phyloP scores from a whole-genome alignment of 2,797 vertebrate genomes.

The Leptodactylus fallax region DNA sequence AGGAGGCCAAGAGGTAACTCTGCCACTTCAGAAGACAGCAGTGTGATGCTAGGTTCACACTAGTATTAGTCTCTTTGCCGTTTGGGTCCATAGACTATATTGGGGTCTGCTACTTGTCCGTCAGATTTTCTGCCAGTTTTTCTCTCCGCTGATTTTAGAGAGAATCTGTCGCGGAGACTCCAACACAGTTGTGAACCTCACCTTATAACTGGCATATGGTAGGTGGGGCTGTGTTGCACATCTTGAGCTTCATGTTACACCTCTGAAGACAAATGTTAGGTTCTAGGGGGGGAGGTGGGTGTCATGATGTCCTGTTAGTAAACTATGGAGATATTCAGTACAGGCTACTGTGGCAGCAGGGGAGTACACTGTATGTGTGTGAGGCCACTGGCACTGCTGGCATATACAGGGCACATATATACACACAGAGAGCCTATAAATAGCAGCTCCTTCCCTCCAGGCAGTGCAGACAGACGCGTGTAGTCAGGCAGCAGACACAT shows the following conservation, averaged over 20 bases:
- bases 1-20: too few relatives aligned
- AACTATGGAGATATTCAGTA: neutral
- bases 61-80: too few relatives aligned
- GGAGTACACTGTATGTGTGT: neutral
- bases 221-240: neutral
- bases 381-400: neutral
- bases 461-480: constrained; percentile 4
- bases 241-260: neutral
- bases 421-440: neutral
- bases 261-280: neutral
- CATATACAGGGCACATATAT: neutral
- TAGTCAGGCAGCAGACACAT: constrained; percentile 9
- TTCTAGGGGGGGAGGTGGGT: neutral
- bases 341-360: too few relatives aligned
- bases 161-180: too few relatives aligned
- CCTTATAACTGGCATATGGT: neutral
- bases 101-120: too few relatives aligned
- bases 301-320: neutral
- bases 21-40: too few relatives aligned
- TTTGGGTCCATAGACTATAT: too few relatives aligned
- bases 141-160: too few relatives aligned
- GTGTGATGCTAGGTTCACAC: too few relatives aligned
- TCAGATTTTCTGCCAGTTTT: too few relatives aligned
- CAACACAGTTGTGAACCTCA: too few relatives aligned
- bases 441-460: neutral